A percentile compares a stretch with the other conserved stretches of the same genome.
Conservation (phyloP, 2,888 invertebrate species). For the Horisme vitalbata region DNA sequence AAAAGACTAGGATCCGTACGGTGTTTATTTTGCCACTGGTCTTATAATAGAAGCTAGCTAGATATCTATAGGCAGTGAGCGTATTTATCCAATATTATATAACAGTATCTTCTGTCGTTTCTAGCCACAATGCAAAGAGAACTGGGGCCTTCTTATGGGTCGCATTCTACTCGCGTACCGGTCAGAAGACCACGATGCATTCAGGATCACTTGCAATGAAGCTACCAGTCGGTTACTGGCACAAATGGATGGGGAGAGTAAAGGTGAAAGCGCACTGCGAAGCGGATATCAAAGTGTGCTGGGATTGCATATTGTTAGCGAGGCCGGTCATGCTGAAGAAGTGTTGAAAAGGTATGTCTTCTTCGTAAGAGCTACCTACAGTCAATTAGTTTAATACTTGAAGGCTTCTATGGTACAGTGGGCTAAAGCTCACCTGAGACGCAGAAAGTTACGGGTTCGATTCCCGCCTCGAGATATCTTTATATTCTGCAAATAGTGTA, state of each 20-base stretch:
- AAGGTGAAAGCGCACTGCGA: slow-evolving; percentile 67
- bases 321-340: slow-evolving; percentile 65
- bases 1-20: no score
- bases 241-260: slow-evolving; percentile 67
- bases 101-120: not conserved
- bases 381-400: no score
- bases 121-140: slow-evolving; percentile 72
- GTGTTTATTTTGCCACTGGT: no score
- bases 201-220: slow-evolving; percentile 66
- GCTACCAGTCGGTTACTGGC: slow-evolving; percentile 56
- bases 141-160: slow-evolving; percentile 91
- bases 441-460: no score
- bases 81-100: no score
- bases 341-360: slow-evolving; percentile 53
- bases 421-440: no score
- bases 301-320: slow-evolving; percentile 71
- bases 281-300: slow-evolving; percentile 73
- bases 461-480: no score
- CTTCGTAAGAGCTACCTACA: no score
- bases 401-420: no score
- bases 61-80: no score
- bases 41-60: no score
- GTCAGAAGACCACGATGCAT: slow-evolving; percentile 53
- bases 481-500: no score
- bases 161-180: slow-evolving; percentile 85